A percentile compares a stretch with the other conserved stretches of the same genome.
phyloP scores from a whole-genome alignment of 1,140 invertebrate species.

The Anastrepha ludens region DNA sequence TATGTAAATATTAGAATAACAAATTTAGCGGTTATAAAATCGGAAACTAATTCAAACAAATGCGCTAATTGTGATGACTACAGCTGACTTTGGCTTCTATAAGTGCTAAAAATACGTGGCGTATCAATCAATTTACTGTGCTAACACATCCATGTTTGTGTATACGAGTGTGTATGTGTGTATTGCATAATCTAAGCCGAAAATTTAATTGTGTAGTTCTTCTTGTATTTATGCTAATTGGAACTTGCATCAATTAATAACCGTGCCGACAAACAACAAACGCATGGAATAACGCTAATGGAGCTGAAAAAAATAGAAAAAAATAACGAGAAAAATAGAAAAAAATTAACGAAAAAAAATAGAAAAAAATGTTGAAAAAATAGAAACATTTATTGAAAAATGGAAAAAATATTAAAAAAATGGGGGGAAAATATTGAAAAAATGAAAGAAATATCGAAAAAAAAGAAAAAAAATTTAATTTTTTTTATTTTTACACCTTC shows the following conservation, averaged over 20 bases:
- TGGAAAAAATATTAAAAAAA: too few relatives aligned
- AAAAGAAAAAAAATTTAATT: background rate
- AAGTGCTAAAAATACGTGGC: too few relatives aligned
- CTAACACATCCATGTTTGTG: too few relatives aligned
- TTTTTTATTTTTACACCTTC: background rate
- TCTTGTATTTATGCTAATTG: background rate
- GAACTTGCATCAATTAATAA: constrained; percentile 28
- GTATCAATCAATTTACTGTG: too few relatives aligned
- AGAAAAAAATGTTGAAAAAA: background rate
- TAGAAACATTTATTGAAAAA: too few relatives aligned
- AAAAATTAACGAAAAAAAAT: background rate
- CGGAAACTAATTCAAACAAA: too few relatives aligned
- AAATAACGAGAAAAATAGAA: background rate
- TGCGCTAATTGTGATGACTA: too few relatives aligned
- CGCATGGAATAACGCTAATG: background rate
- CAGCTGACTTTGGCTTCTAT: too few relatives aligned
- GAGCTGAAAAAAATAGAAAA: background rate
- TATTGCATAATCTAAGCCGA: background rate
- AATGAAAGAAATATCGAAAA: too few relatives aligned
- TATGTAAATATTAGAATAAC: too few relatives aligned
- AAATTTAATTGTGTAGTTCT: background rate
- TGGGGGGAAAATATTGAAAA: background rate
- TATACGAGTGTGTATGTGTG: too few relatives aligned
- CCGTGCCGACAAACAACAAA: background rate
- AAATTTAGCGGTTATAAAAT: too few relatives aligned